These are phyloP conservation scores for Mus spretus DNA, from an alignment of 2,797 vertebrate genomes.

Conservation along the genomic window DNA sequence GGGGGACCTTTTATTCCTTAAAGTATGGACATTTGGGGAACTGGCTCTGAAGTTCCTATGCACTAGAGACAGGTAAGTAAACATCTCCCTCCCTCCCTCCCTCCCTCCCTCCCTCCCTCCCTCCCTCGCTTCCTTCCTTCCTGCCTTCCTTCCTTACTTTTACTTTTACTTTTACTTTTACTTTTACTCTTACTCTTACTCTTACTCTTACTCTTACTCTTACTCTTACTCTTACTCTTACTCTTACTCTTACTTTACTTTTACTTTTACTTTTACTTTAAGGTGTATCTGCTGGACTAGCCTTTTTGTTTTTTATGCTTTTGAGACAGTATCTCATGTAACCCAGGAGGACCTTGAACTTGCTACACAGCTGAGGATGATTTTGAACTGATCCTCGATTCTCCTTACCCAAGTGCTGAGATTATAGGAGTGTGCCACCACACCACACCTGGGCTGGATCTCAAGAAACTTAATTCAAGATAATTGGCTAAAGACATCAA, in stretches of 20 bases:
- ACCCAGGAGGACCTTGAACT: not conserved
- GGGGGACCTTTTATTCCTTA: not conserved
- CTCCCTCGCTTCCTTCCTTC: too few species aligned
- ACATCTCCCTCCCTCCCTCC: not conserved
- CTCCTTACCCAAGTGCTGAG: not conserved
- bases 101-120: not conserved
- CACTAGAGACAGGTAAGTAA: not conserved
- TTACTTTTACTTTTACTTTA: not conserved
- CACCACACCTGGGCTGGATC: not conserved
- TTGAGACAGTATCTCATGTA: not conserved
- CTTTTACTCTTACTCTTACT: too few species aligned
- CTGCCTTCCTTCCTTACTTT: not conserved
- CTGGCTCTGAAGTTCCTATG: not conserved
- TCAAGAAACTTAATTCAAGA: not conserved
- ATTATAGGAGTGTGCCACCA: not conserved
- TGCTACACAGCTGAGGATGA: not conserved
- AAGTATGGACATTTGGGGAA: not conserved
- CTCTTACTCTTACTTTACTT: not conserved
- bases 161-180: not conserved
- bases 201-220: too few species aligned
- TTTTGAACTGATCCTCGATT: not conserved
- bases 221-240: not conserved
- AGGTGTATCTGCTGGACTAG: not conserved
- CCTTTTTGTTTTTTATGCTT: not conserved
- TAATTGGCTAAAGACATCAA: not conserved